Base-by-base conservation (phyloP, 2,113 vertebrate genomes). In the Nipponia nippon region DNA sequence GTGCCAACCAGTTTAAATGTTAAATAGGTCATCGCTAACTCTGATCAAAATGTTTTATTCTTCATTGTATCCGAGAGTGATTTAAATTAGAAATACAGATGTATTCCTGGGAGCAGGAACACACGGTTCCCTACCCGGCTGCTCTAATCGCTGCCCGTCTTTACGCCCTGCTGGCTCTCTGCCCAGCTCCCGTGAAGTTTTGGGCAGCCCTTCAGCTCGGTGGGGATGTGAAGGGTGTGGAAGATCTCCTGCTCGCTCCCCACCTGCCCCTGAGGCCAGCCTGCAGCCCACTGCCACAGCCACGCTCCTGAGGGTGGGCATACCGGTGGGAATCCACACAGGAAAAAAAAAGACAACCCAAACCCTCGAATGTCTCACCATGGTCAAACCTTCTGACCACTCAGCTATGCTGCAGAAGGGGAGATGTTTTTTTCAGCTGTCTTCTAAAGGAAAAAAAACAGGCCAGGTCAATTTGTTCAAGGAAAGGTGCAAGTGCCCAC, bases 1-100 rank as follows among this genome's bases (percentile, higher is more conserved):
- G 96, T 97, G 97, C 96, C 95, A 97, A 97, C 97, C 97, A 97
- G 96, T 97, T 97, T 95, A 93, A 96, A 95, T 97, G 95, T 95
- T 95, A 97, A 97, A 97, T 96, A 97, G 97, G 96, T 98, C 98
- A 95, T 72, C 0, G 1, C 91, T 95, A 97, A 84, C 91, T 77
- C 82, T 77, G 91, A 95, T 96, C 94, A 95, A 97, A 98, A 98
- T 96, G 85, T 79, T 94, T 95, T 93, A 85, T 92, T 96, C 96
- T 94, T 96, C 92, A 83, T 86, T 92, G 82, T 93, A 94, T 93
- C 87, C 1, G 7, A 90, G 76, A 94, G 62, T 86, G 90, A 97
- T 92, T 95, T 96, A 93, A 95, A 96, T 86, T 52, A 90, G 92
- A 93, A 90, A 91, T 73, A 71, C 55, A 87, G 96, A 52, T 61